Percentiles rank a stretch among this genome's conserved stretches.
These are phyloP conservation scores for Sapayoa aenigma DNA, from an alignment of 2,113 vertebrate species.

Conservation along the genomic window DNA sequence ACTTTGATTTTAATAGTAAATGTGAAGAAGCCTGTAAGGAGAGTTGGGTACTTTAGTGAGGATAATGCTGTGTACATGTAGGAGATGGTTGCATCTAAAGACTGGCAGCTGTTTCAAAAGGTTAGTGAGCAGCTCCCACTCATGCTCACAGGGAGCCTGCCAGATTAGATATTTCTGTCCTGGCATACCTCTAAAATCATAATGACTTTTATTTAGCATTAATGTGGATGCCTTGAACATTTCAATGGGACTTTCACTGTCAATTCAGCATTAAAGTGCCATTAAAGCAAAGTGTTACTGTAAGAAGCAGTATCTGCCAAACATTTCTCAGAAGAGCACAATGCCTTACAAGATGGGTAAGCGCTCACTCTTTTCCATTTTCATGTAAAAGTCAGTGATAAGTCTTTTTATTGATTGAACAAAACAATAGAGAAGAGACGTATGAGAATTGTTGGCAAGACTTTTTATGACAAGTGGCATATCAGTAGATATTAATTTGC, in stretches of 20 bases:
- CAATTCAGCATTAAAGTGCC: constrained; percentile 71
- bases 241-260: constrained; percentile 54
- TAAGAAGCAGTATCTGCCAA: constrained; percentile 68
- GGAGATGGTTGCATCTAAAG: not conserved
- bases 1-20: not conserved
- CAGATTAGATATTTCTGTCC: constrained; percentile 20
- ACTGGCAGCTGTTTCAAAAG: not conserved
- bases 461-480: constrained; percentile 58
- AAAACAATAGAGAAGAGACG: constrained; percentile 57
- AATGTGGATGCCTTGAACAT: constrained; percentile 43
- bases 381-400: constrained; percentile 41
- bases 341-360: constrained; percentile 45
- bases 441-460: constrained; percentile 48
- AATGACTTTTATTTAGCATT: constrained; percentile 68
- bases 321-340: constrained; percentile 74
- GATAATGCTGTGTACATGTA: not conserved
- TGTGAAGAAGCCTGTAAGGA: not conserved
- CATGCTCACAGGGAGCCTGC: not conserved
- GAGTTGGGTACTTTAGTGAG: not conserved
- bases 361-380: constrained; percentile 35
- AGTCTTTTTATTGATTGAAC: constrained; percentile 71
- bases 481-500: constrained; percentile 65
- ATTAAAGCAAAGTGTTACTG: constrained; percentile 77
- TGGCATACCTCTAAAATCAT: constrained; percentile 32
- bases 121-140: constrained; percentile 12